Base-by-base conservation (phyloP, 2,888 invertebrate species). In the Erpobdella octoculata region DNA sequence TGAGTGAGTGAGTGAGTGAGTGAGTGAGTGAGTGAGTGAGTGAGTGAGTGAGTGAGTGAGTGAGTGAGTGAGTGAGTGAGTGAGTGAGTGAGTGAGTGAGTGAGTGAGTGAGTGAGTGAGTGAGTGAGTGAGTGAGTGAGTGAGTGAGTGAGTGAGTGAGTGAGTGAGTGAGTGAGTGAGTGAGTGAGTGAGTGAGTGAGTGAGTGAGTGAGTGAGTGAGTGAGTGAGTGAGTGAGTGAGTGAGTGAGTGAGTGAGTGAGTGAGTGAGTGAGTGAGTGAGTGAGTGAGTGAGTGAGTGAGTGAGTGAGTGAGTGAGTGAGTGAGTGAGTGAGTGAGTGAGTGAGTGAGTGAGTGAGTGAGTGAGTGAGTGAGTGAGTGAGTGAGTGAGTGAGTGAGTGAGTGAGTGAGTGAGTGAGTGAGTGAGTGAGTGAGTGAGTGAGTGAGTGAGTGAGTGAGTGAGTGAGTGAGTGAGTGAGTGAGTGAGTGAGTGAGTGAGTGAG, bases 41-140 rank as follows among this genome's bases (percentile, higher is more conserved):
- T 59, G 59, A 59, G 59, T 65, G 65, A 65, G 65, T 65, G 65
- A 9, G 65, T 65, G 59, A 59, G 65, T 65, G 36, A 65, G 65
- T 65, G 65, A 65, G 66, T 66, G 38, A 66, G 66, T 62, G 62
- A 33, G 35, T 62, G 62, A 33, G 35, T 28, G 58, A 58, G 37
- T 21, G 69, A 18, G 37, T 58, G 35, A 58, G 58, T 58, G 31
- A 33, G 53, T 58, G 58, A 58, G 53, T 31, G 36, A 35, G 36
- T 36, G 69, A 58, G 33, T 35, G 36, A n/a, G 36, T 69, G 33
- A 58, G 69, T 46, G 36, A 58, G 58, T 36, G 21, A 58, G 53
- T 58, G 58, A 21, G 62, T 62, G 62, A 4, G 31, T 62, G 62
- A 33, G 62, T 62, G 62, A 33, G 62, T 62, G 62, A 62, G 62